Evolutionary conservation across 2,113 vertebrate genomes (phyloP).

Genomic region (Kobus ellipsiprymnus): DNA sequence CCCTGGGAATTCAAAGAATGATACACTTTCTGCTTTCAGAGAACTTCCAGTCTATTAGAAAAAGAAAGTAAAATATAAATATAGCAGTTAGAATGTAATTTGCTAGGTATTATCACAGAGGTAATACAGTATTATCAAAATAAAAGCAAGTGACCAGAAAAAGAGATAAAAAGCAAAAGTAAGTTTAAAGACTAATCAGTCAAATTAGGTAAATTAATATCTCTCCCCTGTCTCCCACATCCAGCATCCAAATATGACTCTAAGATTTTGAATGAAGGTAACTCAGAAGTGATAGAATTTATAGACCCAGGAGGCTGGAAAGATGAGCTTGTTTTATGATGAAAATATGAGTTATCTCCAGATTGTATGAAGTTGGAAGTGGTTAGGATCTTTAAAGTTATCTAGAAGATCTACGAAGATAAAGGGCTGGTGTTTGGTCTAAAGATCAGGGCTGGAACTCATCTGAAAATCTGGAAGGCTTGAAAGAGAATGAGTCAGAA

Average conservation of each 20-base stretch:
- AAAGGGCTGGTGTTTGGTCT: background rate
- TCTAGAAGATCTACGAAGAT: background rate
- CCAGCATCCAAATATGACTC: background rate
- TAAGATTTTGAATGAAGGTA: background rate
- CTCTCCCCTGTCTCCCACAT: background rate
- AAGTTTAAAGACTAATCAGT: constrained; percentile 7
- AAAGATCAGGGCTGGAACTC: background rate
- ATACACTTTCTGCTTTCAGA: background rate
- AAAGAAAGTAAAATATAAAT: background rate
- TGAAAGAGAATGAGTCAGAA: background rate
- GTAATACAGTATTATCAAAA: constrained; percentile 4
- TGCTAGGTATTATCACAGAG: background rate
- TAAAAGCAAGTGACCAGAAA: background rate
- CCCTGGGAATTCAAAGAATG: background rate
- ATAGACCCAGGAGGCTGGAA: background rate
- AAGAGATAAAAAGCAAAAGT: background rate
- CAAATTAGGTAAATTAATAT: constrained; percentile 1
- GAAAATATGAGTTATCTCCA: background rate
- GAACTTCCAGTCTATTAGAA: background rate
- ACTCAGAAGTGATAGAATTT: background rate
- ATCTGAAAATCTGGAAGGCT: background rate
- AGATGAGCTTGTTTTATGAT: background rate
- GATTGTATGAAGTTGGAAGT: background rate
- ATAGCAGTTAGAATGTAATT: background rate
- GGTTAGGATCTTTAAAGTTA: background rate